Evolutionary conservation across 2,888 invertebrate genomes (phyloP), one percentile per base, ranked within the genome.

Genomic region (Oasisia sp.): DNA sequence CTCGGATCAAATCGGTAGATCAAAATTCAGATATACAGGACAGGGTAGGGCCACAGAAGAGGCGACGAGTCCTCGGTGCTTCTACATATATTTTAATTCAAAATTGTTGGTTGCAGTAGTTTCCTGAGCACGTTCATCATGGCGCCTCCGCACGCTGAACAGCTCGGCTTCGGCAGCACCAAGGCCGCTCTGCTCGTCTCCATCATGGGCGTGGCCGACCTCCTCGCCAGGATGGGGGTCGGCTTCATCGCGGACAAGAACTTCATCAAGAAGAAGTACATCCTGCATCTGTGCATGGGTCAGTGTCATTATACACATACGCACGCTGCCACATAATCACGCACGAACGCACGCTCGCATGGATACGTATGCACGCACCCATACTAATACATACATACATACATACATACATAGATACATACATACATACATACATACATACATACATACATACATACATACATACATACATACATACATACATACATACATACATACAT

Each of bases 371-470:
- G n/a, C 38, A 38, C 38, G 4, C 38, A 38, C 38, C 1, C 38
- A 38, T 38, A 38, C 38, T n/a, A n/a, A 38, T 38, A 38, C 38
- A 38, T 38, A 38, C 50, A 50, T 50, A 50, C 50, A 50, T 14
- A 50, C 50, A 50, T 14, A 50, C 50, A 12, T 0, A 12, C 50
- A 12, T 14, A 89, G 11, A 89, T 32, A 89, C 89, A 89, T 32
- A 89, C 89, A 89, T 32, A 89, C 89, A 89, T 32, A 89, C 89
- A 89, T 32, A 89, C 89, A 89, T 32, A 89, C 89, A 89, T 32
- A 89, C 89, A 89, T 32, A 89, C 89, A 89, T 32, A 89, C 89
- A 89, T 32, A 38, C 38, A 38, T 38, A 38, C 38, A 38, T 38
- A 74, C 27, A 19, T 7, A 19, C 74, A 74, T 27, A 74, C 2